Percentiles rank a stretch among this genome's conserved stretches.
Conservation (phyloP, 2,888 invertebrate species). For the Acanthosepion lycidas region DNA sequence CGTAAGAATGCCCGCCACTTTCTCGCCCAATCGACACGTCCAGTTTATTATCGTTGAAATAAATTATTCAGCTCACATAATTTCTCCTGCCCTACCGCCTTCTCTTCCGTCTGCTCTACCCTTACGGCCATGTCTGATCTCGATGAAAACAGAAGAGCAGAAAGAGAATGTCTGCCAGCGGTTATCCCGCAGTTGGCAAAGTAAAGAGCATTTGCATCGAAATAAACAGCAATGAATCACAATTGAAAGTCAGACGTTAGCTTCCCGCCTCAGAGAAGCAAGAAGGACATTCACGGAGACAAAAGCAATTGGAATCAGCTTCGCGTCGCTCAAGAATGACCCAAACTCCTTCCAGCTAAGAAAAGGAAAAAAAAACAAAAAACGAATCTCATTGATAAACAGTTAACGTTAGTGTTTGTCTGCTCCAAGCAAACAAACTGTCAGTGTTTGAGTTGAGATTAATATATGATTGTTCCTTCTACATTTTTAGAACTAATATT, state of each 20-base stretch:
- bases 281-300: background rate
- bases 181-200: background rate
- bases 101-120: background rate
- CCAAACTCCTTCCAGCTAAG: background rate
- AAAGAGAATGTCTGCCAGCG: background rate
- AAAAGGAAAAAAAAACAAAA: background rate
- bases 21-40: background rate
- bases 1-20: background rate
- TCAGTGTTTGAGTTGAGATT: background rate
- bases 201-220: background rate
- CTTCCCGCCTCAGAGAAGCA: background rate
- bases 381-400: background rate
- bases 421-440: background rate
- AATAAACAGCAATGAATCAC: constrained; percentile 14
- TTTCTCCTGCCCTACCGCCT: background rate
- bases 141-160: background rate
- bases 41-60: background rate
- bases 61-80: background rate
- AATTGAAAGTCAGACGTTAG: background rate
- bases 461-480: background rate
- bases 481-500: background rate
- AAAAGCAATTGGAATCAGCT: background rate
- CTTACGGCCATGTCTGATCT: background rate
- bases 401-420: background rate
- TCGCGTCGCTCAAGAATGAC: background rate